Percentiles rank a stretch among this genome's conserved stretches.
phyloP scores from a whole-genome alignment of 1,140 invertebrate species.

The Zaprionus kolodkinae region DNA sequence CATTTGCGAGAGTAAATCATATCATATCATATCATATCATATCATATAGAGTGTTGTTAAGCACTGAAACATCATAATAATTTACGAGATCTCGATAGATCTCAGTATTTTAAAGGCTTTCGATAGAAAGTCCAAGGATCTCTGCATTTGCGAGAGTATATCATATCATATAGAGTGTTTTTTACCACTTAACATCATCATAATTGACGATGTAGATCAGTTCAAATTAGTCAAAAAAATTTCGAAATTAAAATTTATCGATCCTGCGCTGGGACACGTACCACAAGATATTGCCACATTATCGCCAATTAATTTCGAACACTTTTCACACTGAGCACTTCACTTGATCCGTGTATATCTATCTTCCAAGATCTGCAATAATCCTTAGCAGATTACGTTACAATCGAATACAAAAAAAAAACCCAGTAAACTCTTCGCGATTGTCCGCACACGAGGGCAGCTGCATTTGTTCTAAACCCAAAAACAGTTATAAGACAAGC shows the following conservation, averaged over 20 bases:
- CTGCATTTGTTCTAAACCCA: slow-evolving; percentile 77
- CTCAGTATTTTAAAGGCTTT: too few species aligned
- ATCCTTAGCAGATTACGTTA: slow-evolving; percentile 15
- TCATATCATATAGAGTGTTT: too few species aligned
- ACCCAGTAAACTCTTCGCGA: slow-evolving; percentile 13
- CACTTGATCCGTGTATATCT: slow-evolving; percentile 23
- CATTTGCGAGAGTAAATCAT: too few species aligned
- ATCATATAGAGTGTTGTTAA: too few species aligned
- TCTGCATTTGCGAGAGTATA: too few species aligned
- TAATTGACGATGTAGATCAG: not conserved
- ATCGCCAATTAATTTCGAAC: not conserved
- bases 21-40: too few species aligned
- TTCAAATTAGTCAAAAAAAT: not conserved
- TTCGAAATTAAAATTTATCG: not conserved
- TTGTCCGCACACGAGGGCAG: slow-evolving; percentile 56
- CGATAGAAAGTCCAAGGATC: too few species aligned
- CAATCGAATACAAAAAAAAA: slow-evolving; percentile 14
- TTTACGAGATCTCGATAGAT: not conserved
- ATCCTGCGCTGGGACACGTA: slow-evolving; percentile 41
- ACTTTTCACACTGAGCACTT: slow-evolving; percentile 13
- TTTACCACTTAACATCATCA: not conserved
- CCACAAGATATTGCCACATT: slow-evolving; percentile 65
- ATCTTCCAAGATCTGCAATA: slow-evolving; percentile 3
- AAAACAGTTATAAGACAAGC: slow-evolving; percentile 52
- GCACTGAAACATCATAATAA: not conserved